phyloP scores from a whole-genome alignment of 2,113 vertebrate species.

The Platanista minor region DNA sequence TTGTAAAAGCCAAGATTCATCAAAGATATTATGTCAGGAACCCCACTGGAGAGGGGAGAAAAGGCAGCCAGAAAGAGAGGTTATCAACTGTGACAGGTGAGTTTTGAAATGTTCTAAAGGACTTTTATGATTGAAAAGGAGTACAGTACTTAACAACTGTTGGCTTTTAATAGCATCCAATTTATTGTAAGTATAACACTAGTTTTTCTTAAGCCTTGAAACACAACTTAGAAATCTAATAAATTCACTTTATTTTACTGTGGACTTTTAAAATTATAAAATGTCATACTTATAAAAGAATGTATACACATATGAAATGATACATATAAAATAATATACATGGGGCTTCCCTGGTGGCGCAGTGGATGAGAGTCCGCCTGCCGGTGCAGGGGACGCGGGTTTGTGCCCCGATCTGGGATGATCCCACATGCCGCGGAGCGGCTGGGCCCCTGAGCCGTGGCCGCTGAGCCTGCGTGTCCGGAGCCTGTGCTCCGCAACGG shows the following conservation, averaged over 20 bases:
- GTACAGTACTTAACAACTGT: background rate
- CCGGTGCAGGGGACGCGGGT: too few relatives aligned
- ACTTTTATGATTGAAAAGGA: background rate
- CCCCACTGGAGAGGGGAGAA: background rate
- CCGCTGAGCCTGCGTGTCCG: too few relatives aligned
- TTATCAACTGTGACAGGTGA: background rate
- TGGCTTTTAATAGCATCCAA: background rate
- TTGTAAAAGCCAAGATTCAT: background rate
- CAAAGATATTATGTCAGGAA: background rate
- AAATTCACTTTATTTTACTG: background rate
- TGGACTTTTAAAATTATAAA: background rate
- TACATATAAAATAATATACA: background rate
- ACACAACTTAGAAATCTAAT: background rate
- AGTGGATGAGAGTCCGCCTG: too few relatives aligned
- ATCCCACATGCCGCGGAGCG: too few relatives aligned
- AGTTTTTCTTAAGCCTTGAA: background rate
- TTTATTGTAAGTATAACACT: background rate
- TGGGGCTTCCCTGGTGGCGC: too few relatives aligned
- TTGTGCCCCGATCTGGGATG: too few relatives aligned
- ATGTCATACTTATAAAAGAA: conserved; percentile 8
- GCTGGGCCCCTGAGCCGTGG: too few relatives aligned
- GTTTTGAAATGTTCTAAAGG: background rate
- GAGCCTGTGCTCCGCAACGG: too few relatives aligned
- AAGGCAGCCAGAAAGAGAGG: background rate
- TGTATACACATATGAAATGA: background rate